Evolutionary conservation across 2,888 invertebrate species (phyloP).

Genomic region (Temnothorax ravouxi): DNA sequence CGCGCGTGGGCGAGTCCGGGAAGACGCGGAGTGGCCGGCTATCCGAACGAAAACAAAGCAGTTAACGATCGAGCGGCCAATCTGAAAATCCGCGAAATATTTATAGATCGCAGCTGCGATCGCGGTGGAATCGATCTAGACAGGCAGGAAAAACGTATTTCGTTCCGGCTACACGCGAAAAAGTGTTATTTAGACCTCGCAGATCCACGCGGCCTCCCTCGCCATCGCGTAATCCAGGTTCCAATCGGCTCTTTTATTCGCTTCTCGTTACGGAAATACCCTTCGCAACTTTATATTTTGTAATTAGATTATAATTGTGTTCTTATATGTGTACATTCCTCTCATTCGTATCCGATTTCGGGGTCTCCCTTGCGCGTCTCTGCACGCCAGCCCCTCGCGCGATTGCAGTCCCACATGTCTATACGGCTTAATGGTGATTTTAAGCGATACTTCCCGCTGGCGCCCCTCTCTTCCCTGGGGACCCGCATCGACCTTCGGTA

Average conservation of each 20-base stretch:
- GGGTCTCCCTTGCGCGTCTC: neutral
- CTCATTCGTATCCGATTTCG: constrained; percentile 18
- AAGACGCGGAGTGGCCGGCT: constrained; percentile 15
- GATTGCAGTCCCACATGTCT: constrained; percentile 61
- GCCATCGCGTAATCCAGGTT: neutral
- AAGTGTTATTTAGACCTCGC: neutral
- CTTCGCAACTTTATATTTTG: neutral
- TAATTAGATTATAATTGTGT: constrained; percentile 13
- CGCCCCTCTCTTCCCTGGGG: neutral
- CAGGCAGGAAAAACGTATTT: neutral
- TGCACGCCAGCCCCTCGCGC: neutral
- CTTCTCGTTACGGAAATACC: neutral
- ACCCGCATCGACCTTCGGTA: constrained; percentile 50
- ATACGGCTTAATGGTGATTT: constrained; percentile 55
- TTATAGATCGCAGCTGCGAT: constrained; percentile 80
- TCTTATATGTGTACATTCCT: neutral
- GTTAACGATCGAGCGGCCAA: constrained; percentile 24
- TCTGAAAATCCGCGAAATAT: constrained; percentile 75
- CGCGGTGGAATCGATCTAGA: constrained; percentile 20
- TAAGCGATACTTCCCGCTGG: constrained; percentile 31
- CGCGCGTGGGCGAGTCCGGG: constrained; percentile 55
- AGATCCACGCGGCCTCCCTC: neutral
- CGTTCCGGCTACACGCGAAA: neutral
- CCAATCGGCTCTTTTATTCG: neutral
- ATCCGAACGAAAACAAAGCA: constrained; percentile 56